These are phyloP conservation scores for Leptinotarsa defecta DNA, from an alignment of 1,140 invertebrate species.

Conservation along the genomic window DNA sequence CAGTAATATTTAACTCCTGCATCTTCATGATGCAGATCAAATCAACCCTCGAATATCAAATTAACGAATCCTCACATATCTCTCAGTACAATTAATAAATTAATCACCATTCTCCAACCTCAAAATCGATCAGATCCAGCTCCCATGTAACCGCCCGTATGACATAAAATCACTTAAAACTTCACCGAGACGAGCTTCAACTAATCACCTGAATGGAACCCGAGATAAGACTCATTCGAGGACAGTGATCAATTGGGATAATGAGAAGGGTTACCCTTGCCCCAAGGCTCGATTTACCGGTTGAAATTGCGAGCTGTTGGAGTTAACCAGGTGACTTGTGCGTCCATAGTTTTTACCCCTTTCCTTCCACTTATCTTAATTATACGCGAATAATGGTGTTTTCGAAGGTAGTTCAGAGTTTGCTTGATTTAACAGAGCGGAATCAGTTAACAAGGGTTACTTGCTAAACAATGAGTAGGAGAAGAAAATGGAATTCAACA, in stretches of 20 bases:
- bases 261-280: conserved; percentile 5
- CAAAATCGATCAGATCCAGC: neutral
- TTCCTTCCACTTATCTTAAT: conserved; percentile 3
- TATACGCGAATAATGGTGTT: conserved; percentile 6
- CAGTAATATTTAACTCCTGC: too few species aligned
- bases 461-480: neutral
- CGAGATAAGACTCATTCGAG: conserved; percentile 5
- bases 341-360: conserved; percentile 5
- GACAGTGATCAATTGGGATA: neutral
- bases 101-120: neutral
- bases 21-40: too few species aligned
- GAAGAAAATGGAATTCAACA: neutral
- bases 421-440: neutral
- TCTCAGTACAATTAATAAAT: neutral
- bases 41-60: too few species aligned
- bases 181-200: neutral
- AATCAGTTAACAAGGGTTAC: neutral
- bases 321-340: conserved; percentile 5
- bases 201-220: neutral
- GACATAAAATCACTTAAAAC: conserved; percentile 8
- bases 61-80: neutral
- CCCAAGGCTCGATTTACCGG: neutral
- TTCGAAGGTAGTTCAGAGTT: neutral
- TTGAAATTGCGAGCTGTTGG: neutral
- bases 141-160: neutral